Evolutionary conservation across 2,113 vertebrate genomes (phyloP).

Genomic region (Anthoscopus minutus): DNA sequence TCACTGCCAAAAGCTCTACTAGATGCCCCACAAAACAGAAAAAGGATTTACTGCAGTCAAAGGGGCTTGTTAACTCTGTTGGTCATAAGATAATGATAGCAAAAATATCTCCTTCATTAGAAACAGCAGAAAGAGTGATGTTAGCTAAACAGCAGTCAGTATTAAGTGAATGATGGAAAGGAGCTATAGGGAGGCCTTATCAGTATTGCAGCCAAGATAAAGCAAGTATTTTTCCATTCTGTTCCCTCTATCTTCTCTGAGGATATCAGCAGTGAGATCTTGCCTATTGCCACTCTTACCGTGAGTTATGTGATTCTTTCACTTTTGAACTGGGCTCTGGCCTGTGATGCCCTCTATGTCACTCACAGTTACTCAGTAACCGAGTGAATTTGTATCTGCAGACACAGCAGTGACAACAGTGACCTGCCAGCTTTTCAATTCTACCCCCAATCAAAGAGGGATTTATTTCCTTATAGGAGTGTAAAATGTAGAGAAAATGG

Average conservation of each 20-base stretch:
- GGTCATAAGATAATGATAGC: neutral
- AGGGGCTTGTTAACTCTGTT: neutral
- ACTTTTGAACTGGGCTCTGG: constrained; percentile 14
- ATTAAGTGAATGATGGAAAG: neutral
- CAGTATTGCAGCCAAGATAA: neutral
- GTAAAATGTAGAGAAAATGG: constrained; percentile 40
- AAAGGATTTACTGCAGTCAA: neutral
- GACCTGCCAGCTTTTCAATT: constrained; percentile 43
- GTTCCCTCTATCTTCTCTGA: neutral
- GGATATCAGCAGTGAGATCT: neutral
- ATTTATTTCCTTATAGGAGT: constrained; percentile 46
- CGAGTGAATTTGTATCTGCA: constrained; percentile 26
- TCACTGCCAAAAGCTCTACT: neutral
- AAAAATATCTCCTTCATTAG: neutral
- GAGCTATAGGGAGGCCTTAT: neutral
- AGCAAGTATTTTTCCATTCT: neutral
- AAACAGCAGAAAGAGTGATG: neutral
- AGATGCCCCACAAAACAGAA: neutral
- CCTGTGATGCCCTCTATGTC: constrained; percentile 9
- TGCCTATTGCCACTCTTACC: neutral
- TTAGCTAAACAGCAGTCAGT: neutral
- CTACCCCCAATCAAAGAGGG: constrained; percentile 40
- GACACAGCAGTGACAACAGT: neutral
- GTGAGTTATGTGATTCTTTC: constrained; percentile 3
- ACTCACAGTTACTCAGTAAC: neutral